A percentile compares a stretch with the other conserved stretches of the same genome.
phyloP scores from a whole-genome alignment of 2,888 invertebrate genomes.

The Rhimphoctona megacephalus region DNA sequence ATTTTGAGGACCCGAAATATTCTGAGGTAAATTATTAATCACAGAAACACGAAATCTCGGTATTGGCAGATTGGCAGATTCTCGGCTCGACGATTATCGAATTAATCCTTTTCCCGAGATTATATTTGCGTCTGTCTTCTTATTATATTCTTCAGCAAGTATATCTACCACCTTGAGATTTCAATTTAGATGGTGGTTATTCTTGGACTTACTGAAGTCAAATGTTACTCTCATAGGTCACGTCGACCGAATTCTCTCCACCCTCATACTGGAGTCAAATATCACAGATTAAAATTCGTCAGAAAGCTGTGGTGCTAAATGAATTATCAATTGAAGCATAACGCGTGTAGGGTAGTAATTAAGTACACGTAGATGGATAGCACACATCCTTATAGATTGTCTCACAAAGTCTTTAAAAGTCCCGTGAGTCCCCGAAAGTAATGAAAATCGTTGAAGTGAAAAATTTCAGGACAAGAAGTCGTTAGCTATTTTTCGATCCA shows the following conservation, averaged over 20 bases:
- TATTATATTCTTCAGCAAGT: conserved; percentile 17
- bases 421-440: too few species aligned
- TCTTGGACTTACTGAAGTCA: conserved; percentile 41
- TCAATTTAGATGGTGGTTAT: conserved; percentile 58
- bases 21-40: not conserved
- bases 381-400: not conserved
- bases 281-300: conserved; percentile 24
- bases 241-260: conserved; percentile 16
- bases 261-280: not conserved
- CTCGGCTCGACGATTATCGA: not conserved
- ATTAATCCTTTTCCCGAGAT: not conserved
- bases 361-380: not conserved
- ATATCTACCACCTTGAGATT: conserved; percentile 44
- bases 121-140: not conserved
- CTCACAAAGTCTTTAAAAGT: not conserved
- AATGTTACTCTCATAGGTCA: conserved; percentile 35
- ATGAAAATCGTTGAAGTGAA: not conserved
- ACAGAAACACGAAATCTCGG: not conserved
- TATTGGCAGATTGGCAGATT: not conserved
- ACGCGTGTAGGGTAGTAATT: not conserved
- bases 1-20: not conserved
- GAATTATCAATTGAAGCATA: conserved; percentile 33
- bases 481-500: not conserved
- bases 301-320: not conserved
- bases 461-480: not conserved